Conservation (phyloP, 2,113 vertebrate species). For the Cyphomyrus plagiostoma region DNA sequence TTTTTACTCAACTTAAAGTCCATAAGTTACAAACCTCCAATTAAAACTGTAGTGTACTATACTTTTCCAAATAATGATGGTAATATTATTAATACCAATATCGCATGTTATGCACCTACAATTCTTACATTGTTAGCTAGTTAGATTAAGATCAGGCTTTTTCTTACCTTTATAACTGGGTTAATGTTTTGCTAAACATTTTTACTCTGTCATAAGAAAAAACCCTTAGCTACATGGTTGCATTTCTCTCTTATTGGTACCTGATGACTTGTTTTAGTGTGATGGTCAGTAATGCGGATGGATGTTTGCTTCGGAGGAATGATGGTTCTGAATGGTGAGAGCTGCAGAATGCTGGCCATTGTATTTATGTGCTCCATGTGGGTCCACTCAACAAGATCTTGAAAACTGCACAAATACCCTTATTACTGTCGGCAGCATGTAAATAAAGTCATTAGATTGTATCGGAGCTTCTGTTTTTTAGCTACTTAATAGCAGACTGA, state of each 20-base stretch:
- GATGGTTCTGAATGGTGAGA: background rate
- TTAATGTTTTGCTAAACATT: too few relatives aligned
- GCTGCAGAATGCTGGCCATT: background rate
- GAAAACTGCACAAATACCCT: background rate
- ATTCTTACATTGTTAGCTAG: too few relatives aligned
- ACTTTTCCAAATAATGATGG: too few relatives aligned
- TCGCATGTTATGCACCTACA: too few relatives aligned
- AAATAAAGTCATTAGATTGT: background rate
- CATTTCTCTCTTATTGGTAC: background rate
- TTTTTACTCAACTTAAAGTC: too few relatives aligned
- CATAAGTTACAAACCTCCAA: too few relatives aligned
- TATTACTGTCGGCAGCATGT: background rate
- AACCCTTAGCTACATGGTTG: background rate
- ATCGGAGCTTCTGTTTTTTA: background rate
- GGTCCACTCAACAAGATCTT: background rate
- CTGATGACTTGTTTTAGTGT: background rate
- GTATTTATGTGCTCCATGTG: background rate
- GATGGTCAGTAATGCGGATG: background rate
- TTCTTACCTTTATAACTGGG: too few relatives aligned
- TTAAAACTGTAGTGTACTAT: too few relatives aligned
- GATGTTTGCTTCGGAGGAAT: background rate
- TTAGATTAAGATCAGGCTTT: too few relatives aligned
- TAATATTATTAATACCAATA: too few relatives aligned
- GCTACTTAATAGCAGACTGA: background rate
- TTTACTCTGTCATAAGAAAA: too few relatives aligned